Conservation (phyloP, 2,888 invertebrate genomes). For the Troides oblongomaculatus region DNA sequence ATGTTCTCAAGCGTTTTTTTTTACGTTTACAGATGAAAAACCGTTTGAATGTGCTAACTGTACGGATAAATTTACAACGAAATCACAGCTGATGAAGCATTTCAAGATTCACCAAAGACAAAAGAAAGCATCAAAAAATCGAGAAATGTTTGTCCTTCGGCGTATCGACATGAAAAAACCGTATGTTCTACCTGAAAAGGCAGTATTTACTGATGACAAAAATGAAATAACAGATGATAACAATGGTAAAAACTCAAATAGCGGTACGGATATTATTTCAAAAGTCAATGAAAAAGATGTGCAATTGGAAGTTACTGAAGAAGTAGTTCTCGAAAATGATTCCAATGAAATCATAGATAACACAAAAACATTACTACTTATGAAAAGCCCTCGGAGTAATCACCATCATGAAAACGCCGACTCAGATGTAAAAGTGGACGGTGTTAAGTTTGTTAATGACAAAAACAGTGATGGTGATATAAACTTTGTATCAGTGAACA, state of each 20-base stretch:
- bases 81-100: slow-evolving; percentile 58
- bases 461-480: slow-evolving; percentile 43
- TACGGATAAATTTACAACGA: slow-evolving; percentile 54
- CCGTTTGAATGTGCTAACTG: slow-evolving; percentile 65
- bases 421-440: slow-evolving; percentile 39
- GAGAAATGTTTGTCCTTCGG: slow-evolving; percentile 37
- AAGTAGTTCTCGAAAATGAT: slow-evolving; percentile 54
- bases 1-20: background rate
- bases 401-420: slow-evolving; percentile 33
- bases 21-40: slow-evolving; percentile 58
- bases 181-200: slow-evolving; percentile 24
- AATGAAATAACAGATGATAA: slow-evolving; percentile 4
- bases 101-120: slow-evolving; percentile 50
- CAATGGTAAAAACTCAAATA: slow-evolving; percentile 27
- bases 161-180: slow-evolving; percentile 29
- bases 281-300: slow-evolving; percentile 42
- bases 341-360: slow-evolving; percentile 46
- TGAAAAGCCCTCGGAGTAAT: slow-evolving; percentile 43
- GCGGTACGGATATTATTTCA: background rate
- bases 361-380: slow-evolving; percentile 42
- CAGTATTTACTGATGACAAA: slow-evolving; percentile 25
- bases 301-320: slow-evolving; percentile 50
- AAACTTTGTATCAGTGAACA: slow-evolving; percentile 56
- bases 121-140: slow-evolving; percentile 40
- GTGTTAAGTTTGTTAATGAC: slow-evolving; percentile 40